phyloP scores from a whole-genome alignment of 1,140 invertebrate genomes.

The Drosophila kanapiae region DNA sequence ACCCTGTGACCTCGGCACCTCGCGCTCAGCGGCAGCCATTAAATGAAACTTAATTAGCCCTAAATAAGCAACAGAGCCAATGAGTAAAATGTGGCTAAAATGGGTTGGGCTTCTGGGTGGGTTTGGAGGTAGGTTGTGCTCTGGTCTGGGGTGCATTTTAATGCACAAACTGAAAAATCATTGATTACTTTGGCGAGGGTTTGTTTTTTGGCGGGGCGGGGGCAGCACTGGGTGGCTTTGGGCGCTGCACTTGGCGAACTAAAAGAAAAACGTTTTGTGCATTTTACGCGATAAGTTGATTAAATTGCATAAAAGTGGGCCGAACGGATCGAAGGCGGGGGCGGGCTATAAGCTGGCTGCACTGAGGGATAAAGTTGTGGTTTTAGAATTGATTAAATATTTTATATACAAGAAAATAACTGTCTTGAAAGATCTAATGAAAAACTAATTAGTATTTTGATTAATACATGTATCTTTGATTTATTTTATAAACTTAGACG shows the following conservation, averaged over 20 bases:
- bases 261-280: slow-evolving; percentile 56
- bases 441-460: no score
- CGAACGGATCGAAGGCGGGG: slow-evolving; percentile 16
- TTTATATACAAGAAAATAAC: not conserved
- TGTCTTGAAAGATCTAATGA: no score
- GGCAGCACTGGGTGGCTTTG: not conserved
- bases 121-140: no score
- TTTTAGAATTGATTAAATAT: no score
- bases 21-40: slow-evolving; percentile 51
- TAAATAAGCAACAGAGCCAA: slow-evolving; percentile 67
- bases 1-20: slow-evolving; percentile 38
- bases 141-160: slow-evolving; percentile 51
- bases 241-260: slow-evolving; percentile 44
- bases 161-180: slow-evolving; percentile 70
- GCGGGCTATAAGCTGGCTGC: slow-evolving; percentile 1
- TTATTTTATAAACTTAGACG: no score
- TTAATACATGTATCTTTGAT: no score
- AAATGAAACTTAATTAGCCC: slow-evolving; percentile 74
- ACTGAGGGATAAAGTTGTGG: not conserved
- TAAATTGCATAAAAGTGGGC: slow-evolving; percentile 78
- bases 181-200: slow-evolving; percentile 59
- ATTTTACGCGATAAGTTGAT: slow-evolving; percentile 77
- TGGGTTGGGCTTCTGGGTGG: slow-evolving; percentile 18
- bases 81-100: slow-evolving; percentile 49
- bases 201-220: slow-evolving; percentile 8